A percentile compares a stretch with the other conserved stretches of the same genome.
Conservation (phyloP, 2,797 vertebrate species). For the Muscicapa comitata region DNA sequence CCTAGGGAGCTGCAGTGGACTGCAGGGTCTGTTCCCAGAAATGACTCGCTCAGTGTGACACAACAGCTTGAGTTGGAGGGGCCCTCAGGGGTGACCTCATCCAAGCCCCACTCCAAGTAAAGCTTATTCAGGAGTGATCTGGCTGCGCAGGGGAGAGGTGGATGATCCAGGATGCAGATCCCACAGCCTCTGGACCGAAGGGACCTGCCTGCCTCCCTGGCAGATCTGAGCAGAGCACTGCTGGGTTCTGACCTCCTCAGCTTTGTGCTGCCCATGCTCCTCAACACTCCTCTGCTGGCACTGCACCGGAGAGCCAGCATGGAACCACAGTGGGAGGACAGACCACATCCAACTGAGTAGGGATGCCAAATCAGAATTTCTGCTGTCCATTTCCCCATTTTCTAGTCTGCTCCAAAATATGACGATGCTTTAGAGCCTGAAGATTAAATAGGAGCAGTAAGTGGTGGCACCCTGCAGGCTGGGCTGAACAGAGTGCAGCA, state of each 20-base stretch:
- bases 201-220: no score
- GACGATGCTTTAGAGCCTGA: background rate
- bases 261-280: background rate
- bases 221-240: background rate
- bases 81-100: background rate
- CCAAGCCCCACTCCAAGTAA: background rate
- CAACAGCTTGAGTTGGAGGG: background rate
- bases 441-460: background rate
- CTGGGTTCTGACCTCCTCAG: background rate
- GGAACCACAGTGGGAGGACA: rapidly evolving
- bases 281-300: rapidly evolving
- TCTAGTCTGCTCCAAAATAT: background rate
- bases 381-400: background rate
- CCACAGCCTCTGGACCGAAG: background rate
- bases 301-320: rapidly evolving
- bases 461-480: background rate
- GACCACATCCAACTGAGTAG: background rate
- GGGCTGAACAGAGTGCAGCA: background rate
- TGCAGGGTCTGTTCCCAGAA: background rate
- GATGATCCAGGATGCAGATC: background rate
- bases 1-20: background rate
- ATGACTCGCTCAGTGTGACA: background rate
- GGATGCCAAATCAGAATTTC: background rate
- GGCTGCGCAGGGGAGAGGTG: background rate
- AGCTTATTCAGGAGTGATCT: background rate